Evolutionary conservation across 2,113 vertebrate species (phyloP).

Genomic region (Plecturocebus donacophilus): DNA sequence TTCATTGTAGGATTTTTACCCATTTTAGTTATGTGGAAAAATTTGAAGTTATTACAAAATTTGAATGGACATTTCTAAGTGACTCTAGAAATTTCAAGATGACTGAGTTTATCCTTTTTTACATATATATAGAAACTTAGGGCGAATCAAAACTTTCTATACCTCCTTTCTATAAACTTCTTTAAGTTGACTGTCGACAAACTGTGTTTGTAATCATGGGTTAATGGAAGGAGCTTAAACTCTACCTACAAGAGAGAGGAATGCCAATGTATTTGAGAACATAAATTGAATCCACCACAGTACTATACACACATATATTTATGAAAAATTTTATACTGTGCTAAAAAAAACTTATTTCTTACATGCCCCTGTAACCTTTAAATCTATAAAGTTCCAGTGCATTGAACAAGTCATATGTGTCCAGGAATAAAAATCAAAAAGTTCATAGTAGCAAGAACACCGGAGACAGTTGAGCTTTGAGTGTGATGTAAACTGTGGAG

Average conservation of each 20-base stretch:
- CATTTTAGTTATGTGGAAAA: neutral
- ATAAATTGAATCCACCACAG: neutral
- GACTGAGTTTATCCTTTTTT: neutral
- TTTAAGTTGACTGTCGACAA: neutral
- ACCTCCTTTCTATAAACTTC: neutral
- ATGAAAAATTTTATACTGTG: neutral
- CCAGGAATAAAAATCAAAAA: neutral
- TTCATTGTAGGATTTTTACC: neutral
- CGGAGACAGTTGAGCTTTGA: neutral
- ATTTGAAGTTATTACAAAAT: neutral
- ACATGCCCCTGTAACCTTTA: neutral
- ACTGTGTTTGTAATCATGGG: neutral
- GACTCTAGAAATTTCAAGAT: neutral
- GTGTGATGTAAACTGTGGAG: neutral
- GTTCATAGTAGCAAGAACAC: neutral
- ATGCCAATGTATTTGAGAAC: neutral
- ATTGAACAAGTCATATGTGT: neutral
- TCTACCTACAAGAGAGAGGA: neutral
- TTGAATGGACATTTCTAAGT: neutral
- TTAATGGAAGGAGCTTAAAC: neutral
- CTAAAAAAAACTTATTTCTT: neutral
- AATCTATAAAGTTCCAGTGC: neutral
- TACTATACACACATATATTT: neutral
- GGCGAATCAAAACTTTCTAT: neutral
- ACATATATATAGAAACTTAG: neutral